Percentiles rank a stretch among this genome's conserved stretches.
Evolutionary conservation across 1,140 invertebrate genomes (phyloP).

Genomic region (Cecropterus lyciades): DNA sequence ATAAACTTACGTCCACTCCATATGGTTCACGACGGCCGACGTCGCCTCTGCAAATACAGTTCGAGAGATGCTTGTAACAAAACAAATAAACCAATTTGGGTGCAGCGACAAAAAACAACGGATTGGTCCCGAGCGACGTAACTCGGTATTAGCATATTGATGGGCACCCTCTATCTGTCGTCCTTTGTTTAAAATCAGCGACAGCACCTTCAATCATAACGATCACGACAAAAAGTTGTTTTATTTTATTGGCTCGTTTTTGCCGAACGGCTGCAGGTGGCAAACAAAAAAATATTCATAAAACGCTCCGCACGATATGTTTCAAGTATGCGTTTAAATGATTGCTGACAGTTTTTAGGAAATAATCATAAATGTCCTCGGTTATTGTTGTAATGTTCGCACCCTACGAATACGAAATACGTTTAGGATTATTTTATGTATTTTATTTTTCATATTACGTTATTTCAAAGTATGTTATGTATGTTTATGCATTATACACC

Average conservation of each 20-base stretch:
- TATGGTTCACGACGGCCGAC: slow-evolving; percentile 50
- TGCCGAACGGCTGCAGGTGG: slow-evolving; percentile 68
- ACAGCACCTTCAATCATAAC: slow-evolving; percentile 79
- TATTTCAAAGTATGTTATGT: too few relatives aligned
- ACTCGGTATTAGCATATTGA: slow-evolving; percentile 79
- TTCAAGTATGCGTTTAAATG: slow-evolving; percentile 10
- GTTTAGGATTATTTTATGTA: too few relatives aligned
- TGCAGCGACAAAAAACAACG: slow-evolving; percentile 66
- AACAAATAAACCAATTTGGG: slow-evolving; percentile 82
- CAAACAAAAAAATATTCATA: slow-evolving; percentile 51
- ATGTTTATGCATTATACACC: too few relatives aligned
- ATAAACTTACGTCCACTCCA: slow-evolving; percentile 51
- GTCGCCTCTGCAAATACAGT: slow-evolving; percentile 72
- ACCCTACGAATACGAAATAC: too few relatives aligned
- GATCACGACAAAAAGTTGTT: slow-evolving; percentile 70
- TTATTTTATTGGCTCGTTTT: slow-evolving; percentile 68
- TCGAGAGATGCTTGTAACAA: slow-evolving; percentile 70
- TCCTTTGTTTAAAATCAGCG: slow-evolving; percentile 82
- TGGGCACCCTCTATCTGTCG: slow-evolving; percentile 71
- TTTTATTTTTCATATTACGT: too few relatives aligned
- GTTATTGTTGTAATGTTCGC: not conserved
- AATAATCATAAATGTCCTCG: slow-evolving; percentile 10
- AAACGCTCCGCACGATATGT: slow-evolving; percentile 26
- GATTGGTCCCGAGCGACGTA: slow-evolving; percentile 59
- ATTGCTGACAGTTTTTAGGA: slow-evolving; percentile 16